Percentiles rank a stretch among this genome's conserved stretches.
Conservation (phyloP, 2,113 vertebrate genomes). For the Vombatus ursinus region DNA sequence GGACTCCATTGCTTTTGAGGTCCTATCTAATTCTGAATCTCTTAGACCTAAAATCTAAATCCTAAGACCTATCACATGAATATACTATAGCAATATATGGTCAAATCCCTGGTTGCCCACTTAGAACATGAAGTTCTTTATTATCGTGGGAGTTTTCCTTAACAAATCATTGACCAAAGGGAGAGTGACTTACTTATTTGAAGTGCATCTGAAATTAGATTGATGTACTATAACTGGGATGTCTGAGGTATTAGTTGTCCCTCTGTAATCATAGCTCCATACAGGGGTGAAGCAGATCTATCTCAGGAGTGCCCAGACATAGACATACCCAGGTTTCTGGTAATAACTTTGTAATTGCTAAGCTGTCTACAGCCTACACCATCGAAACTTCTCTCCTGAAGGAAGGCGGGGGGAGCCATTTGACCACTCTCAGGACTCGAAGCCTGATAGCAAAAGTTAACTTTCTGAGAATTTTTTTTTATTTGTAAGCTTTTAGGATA, state of each 20-base stretch:
- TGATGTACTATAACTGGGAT: background rate
- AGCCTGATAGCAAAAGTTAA: background rate
- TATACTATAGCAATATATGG: background rate
- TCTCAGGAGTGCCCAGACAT: background rate
- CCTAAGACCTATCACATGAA: background rate
- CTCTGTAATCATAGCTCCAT: background rate
- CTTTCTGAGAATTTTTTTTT: background rate
- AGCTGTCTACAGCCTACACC: background rate
- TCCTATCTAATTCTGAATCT: background rate
- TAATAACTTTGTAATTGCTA: background rate
- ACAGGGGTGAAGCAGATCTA: background rate
- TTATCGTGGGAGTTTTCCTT: background rate
- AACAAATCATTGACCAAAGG: background rate
- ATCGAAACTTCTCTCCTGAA: background rate
- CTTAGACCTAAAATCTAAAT: background rate
- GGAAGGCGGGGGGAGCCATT: background rate
- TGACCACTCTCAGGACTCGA: background rate
- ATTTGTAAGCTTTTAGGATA: background rate
- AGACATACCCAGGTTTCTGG: background rate
- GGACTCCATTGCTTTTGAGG: background rate
- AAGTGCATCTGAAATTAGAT: background rate
- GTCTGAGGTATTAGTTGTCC: background rate
- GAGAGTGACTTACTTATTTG: background rate
- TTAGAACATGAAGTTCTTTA: background rate
- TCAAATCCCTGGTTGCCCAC: background rate